phyloP scores from a whole-genome alignment of 2,113 vertebrate genomes.

The Pardalotus punctatus region DNA sequence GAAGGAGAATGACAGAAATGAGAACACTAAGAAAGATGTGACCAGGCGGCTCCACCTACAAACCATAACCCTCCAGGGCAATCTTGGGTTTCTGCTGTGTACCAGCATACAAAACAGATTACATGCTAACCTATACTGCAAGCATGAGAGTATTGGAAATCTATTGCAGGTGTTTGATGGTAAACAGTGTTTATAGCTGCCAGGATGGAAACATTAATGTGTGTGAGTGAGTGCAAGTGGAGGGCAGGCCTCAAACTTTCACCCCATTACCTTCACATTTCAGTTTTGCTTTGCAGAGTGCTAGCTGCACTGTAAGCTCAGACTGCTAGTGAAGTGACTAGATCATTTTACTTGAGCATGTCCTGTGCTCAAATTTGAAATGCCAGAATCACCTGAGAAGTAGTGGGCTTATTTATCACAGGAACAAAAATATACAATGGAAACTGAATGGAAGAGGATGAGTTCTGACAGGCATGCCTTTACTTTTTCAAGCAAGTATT shows the following conservation, averaged over 20 bases:
- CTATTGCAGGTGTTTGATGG: slow-evolving; percentile 55
- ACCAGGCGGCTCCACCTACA: slow-evolving; percentile 8
- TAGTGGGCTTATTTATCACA: slow-evolving; percentile 40
- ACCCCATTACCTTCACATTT: slow-evolving; percentile 52
- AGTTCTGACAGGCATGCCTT: slow-evolving; percentile 49
- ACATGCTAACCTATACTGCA: background rate
- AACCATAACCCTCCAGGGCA: slow-evolving; percentile 10
- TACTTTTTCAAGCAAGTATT: slow-evolving; percentile 28
- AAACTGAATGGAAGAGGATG: slow-evolving; percentile 59
- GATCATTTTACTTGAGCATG: background rate
- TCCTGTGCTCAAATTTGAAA: slow-evolving; percentile 18
- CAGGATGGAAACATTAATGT: slow-evolving; percentile 52
- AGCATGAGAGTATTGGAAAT: slow-evolving; percentile 39
- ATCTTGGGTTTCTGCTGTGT: slow-evolving; percentile 8
- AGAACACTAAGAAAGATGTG: background rate
- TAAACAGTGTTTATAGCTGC: slow-evolving; percentile 59
- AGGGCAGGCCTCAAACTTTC: slow-evolving; percentile 66
- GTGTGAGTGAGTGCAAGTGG: slow-evolving; percentile 49
- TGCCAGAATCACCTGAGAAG: slow-evolving; percentile 21
- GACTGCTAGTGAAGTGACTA: background rate
- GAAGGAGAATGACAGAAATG: background rate
- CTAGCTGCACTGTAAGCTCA: background rate
- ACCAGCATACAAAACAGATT: background rate
- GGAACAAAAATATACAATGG: slow-evolving; percentile 36
- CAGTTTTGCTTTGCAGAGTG: slow-evolving; percentile 7